phyloP scores from a whole-genome alignment of 2,888 invertebrate genomes.

The Rhyacophila evoluta region DNA sequence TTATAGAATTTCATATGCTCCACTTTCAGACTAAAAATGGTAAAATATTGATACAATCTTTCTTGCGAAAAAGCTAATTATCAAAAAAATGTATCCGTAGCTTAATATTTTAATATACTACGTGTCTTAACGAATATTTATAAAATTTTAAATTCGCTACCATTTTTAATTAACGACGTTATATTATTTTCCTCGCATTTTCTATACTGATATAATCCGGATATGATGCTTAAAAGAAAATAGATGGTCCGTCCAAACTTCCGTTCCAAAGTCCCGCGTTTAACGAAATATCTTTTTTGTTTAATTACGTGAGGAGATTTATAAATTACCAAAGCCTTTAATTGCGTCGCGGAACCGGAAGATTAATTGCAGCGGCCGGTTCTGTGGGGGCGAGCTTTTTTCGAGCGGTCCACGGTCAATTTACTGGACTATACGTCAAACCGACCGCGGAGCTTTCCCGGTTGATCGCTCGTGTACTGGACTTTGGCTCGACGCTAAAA shows the following conservation, averaged over 20 bases:
- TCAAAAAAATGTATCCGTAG: too few species aligned
- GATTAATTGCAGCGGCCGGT: not conserved
- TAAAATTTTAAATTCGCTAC: not conserved
- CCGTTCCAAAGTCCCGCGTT: not conserved
- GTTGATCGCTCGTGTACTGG: too few species aligned
- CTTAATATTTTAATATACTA: conserved; percentile 12
- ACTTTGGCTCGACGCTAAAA: too few species aligned
- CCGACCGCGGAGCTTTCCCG: not conserved
- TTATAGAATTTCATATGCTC: too few species aligned
- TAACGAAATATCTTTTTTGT: conserved; percentile 11
- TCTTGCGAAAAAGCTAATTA: too few species aligned
- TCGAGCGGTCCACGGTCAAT: not conserved
- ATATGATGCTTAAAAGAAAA: not conserved
- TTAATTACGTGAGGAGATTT: conserved; percentile 14
- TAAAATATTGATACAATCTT: too few species aligned
- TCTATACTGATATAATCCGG: not conserved
- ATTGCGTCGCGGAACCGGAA: conserved; percentile 3
- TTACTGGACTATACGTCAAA: not conserved
- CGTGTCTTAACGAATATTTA: not conserved
- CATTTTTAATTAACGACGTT: conserved; percentile 1
- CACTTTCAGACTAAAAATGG: too few species aligned
- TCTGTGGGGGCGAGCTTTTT: not conserved
- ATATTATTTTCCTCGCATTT: not conserved
- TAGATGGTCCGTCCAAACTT: not conserved
- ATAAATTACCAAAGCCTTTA: conserved; percentile 8